A percentile compares a stretch with the other conserved stretches of the same genome.
phyloP scores from a whole-genome alignment of 2,797 vertebrate species.

The Halcyon smyrnensis region DNA sequence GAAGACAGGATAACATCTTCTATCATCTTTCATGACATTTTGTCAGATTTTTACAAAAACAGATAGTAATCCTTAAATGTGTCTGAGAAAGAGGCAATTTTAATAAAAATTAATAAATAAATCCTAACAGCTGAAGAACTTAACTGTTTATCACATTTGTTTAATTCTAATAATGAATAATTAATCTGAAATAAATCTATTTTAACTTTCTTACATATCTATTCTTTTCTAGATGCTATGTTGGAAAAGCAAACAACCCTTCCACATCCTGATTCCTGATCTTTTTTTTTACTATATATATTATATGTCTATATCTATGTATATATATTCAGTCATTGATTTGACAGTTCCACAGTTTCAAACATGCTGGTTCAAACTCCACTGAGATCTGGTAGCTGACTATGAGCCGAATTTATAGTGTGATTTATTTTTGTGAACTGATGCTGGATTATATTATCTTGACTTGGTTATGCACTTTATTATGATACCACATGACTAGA shows the following conservation, averaged over 20 bases:
- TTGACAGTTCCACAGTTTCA: background rate
- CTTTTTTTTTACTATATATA: background rate
- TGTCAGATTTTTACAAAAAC: background rate
- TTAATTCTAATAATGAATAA: background rate
- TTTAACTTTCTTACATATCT: background rate
- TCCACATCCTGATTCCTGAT: background rate
- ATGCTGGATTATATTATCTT: background rate
- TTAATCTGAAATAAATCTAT: background rate
- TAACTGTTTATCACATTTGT: background rate
- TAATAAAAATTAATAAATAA: background rate
- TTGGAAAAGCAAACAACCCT: background rate
- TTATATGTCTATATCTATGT: background rate
- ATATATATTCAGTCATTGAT: background rate
- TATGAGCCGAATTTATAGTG: background rate
- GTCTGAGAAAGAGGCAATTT: background rate
- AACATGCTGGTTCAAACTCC: background rate
- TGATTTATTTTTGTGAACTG: background rate
- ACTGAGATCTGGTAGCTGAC: background rate
- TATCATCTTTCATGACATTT: background rate
- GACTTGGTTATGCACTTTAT: background rate
- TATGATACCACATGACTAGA: background rate
- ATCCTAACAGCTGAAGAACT: background rate
- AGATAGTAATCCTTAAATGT: background rate
- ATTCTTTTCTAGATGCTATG: background rate
- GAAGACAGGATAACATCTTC: background rate